A percentile compares a stretch with the other conserved stretches of the same genome.
These are phyloP conservation scores for Gymnoscopelus braueri DNA, from an alignment of 2,797 vertebrate species.

Conservation along the genomic window DNA sequence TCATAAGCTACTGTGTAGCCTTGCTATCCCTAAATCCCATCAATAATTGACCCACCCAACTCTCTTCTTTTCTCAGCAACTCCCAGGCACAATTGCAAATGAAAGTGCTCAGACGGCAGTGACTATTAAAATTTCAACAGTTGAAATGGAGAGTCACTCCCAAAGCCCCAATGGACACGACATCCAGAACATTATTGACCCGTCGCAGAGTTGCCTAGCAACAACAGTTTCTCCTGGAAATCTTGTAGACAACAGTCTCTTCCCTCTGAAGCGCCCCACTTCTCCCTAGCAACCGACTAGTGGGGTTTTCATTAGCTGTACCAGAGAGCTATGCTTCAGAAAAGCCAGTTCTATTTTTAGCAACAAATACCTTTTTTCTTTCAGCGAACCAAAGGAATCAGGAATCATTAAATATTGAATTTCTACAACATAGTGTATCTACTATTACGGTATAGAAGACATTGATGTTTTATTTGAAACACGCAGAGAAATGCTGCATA, in stretches of 20 bases:
- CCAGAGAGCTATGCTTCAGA: slow-evolving; percentile 28
- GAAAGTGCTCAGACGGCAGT: slow-evolving; percentile 45
- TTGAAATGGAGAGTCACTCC: slow-evolving; percentile 68
- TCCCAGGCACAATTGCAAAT: not conserved
- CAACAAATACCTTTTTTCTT: slow-evolving; percentile 24
- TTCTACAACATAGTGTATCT: not conserved
- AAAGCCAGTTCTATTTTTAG: slow-evolving; percentile 66
- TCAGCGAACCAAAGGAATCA: slow-evolving; percentile 6
- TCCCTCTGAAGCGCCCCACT: slow-evolving; percentile 49
- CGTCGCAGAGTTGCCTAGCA: slow-evolving; percentile 77
- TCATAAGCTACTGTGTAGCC: not conserved
- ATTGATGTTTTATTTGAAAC: slow-evolving; percentile 14
- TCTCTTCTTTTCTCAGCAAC: slow-evolving; percentile 4
- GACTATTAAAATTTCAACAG: slow-evolving; percentile 56
- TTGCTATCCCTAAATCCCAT: slow-evolving; percentile 17
- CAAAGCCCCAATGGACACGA: slow-evolving; percentile 48
- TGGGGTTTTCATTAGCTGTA: slow-evolving; percentile 47
- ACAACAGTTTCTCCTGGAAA: slow-evolving; percentile 61
- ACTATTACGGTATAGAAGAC: not conserved
- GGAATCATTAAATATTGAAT: not conserved
- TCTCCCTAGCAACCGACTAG: slow-evolving; percentile 72
- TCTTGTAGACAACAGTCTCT: slow-evolving; percentile 64
- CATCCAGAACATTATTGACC: slow-evolving; percentile 75
- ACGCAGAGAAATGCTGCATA: not conserved
- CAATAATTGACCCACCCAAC: not conserved